Evolutionary conservation across 2,113 vertebrate species (phyloP), one percentile per base, ranked within the genome.

Genomic region (Tichodroma muraria): DNA sequence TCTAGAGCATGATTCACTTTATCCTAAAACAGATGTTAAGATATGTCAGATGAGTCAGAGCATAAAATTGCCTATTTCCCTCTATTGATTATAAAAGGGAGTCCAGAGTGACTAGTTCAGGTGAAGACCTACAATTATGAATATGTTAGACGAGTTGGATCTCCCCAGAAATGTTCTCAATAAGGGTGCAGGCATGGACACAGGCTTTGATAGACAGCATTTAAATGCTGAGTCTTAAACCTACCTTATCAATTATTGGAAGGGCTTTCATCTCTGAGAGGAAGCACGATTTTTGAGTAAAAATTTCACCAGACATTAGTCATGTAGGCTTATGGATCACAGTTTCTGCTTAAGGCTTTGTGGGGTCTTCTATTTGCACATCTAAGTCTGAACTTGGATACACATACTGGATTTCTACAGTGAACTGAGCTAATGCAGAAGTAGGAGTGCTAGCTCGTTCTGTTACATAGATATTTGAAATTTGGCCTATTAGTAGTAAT

Each of bases 11-110:
- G 95, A 95, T 84, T 95, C 85, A 90, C 49, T 80, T 88, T 19
- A 83, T 64, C 52, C 47, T 83, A 86, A 86, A 90, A 91, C 66
- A 94, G 96, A 94, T 84, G 72, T 92, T 90, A 84, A 80, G 68
- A 88, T 86, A 52, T 68, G 60, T 92, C 83, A 81, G 60, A 88
- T 96, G 92, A 95, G 76, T 96, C 92, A 96, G 56, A 56, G 44
- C 3, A 9, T 84, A 88, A 93, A 95, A 96, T 86, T 93, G 75
- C n/a, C 64, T 88, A 52, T 94, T 93, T 96, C 21, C 31, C 56
- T 91, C 76, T 52, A 63, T 86, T 94, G 73, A 88, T 89, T 93
- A 83, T 80, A 73, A 88, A 90, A 94, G 60, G 25, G 42, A 91
- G 66, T 15, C 64, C 68, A 73, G 35, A 85, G 30, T 47, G 31